Conservation (phyloP, 2,113 vertebrate species). For the Pelecanoides urinatrix region DNA sequence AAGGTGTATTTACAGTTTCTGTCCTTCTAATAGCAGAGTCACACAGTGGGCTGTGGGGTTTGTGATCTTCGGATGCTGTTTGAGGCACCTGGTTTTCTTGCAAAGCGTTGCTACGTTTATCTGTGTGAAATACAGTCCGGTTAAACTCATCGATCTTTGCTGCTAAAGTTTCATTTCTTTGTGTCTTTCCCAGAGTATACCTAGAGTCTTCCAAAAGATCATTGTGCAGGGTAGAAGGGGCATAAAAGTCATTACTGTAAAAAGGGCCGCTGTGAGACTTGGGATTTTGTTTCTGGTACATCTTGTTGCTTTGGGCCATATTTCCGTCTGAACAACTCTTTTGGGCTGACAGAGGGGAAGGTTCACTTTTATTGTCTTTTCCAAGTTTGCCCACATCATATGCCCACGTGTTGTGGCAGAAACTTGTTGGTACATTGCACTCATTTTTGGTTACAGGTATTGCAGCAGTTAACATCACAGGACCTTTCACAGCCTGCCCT, state of each 20-base stretch:
- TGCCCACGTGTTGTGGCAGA: slow-evolving; percentile 82
- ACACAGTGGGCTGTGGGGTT: slow-evolving; percentile 18
- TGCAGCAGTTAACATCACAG: slow-evolving; percentile 42
- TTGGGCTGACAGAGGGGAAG: slow-evolving; percentile 74
- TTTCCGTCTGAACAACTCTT: slow-evolving; percentile 81
- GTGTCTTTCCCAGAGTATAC: slow-evolving; percentile 42
- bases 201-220: slow-evolving; percentile 6
- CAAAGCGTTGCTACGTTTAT: slow-evolving; percentile 65
- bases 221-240: not conserved
- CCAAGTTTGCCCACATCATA: slow-evolving; percentile 74
- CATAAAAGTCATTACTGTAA: not conserved
- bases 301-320: slow-evolving; percentile 67
- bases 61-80: slow-evolving; percentile 40
- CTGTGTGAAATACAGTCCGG: slow-evolving; percentile 89
- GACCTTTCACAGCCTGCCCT: slow-evolving; percentile 71
- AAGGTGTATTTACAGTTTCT: not conserved
- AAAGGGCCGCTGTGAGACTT: slow-evolving; percentile 22
- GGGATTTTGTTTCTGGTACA: slow-evolving; percentile 27
- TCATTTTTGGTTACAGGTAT: slow-evolving; percentile 52
- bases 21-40: not conserved
- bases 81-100: slow-evolving; percentile 38
- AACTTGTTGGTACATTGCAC: slow-evolving; percentile 59
- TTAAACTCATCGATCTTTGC: slow-evolving; percentile 94
- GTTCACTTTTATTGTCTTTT: slow-evolving; percentile 51
- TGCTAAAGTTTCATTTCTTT: slow-evolving; percentile 85